Evolutionary conservation across 2,113 vertebrate genomes (phyloP), one percentile per base, ranked within the genome.

Genomic region (Indicator indicator): DNA sequence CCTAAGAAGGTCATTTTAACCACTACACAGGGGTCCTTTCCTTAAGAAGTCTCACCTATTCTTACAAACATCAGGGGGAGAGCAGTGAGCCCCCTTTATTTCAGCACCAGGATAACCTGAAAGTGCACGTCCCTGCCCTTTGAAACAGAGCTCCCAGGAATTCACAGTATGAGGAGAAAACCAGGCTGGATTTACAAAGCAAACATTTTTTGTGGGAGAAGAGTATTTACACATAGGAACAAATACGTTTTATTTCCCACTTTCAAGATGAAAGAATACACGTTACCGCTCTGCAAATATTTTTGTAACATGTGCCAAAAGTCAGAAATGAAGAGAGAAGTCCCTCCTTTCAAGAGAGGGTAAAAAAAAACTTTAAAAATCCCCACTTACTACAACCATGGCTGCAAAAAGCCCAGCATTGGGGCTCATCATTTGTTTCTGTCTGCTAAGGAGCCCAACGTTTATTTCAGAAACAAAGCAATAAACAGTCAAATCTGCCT

Each of bases 1-100:
- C 98, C 97, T 95, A 97, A 97, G 94, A 96, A 97, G 94, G 95
- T 90, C 93, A 79, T 95, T 96, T 97, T 83, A 97, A 83, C 93
- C 96, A 95, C 93, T 96, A 78, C 27, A 64, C 59, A n/a, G 82
- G 90, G 74, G 75, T 73, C 72, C 27, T 60, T 85, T 78, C 73
- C 86, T 64, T 9, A 79, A 48, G 38, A 13, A 92, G 59, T 27
- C 75, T 92, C 92, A 90, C 92, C 94, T 90, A 36, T 48, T 59
- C 59, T 64, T 27, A 8, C 17, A 30, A 63, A 69, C 0, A 4
- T 3, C 26, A 9, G 42, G 11, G 67, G 58, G 7, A 52, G 69
- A 62, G 44, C 69, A 52, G 40, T 5, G 36, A 78, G n/a, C 40
- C 40, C 69, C 62, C 59, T 70, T 55, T 52, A 27, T 52, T 86